Percentiles rank a stretch among this genome's conserved stretches.
Conservation (phyloP, 23 tunicate genomes). For the Trididemnum clinides region DNA sequence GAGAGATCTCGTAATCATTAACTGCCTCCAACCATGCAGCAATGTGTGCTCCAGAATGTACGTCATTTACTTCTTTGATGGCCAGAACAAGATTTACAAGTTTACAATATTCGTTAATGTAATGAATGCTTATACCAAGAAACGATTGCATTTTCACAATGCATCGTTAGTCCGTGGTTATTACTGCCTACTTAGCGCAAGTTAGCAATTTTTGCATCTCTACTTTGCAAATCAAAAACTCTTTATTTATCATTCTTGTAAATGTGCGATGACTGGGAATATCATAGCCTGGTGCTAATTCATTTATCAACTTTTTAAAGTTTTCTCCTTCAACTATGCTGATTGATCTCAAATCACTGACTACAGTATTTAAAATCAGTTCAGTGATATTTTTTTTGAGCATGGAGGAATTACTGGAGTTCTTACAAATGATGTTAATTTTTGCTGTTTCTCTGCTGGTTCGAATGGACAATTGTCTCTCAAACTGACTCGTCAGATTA, state of each 20-base stretch:
- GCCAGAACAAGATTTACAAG: slow-evolving; percentile 35
- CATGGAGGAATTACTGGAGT: slow-evolving; percentile 23
- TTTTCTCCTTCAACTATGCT: slow-evolving; percentile 18
- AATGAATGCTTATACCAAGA: slow-evolving; percentile 41
- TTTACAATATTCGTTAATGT: slow-evolving; percentile 17
- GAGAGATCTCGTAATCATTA: slow-evolving; percentile 33
- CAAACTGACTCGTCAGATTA: background rate
- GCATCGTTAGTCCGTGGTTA: slow-evolving; percentile 41
- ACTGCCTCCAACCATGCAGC: slow-evolving; percentile 40
- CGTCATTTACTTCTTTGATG: slow-evolving; percentile 52
- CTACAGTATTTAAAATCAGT: slow-evolving; percentile 3
- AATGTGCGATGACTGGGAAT: background rate
- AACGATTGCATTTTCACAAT: slow-evolving; percentile 36
- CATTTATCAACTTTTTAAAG: slow-evolving; percentile 4
- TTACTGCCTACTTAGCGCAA: slow-evolving; percentile 15
- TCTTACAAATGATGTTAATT: slow-evolving; percentile 33
- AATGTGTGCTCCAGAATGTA: slow-evolving; percentile 21
- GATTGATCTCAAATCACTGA: slow-evolving; percentile 11
- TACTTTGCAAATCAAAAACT: slow-evolving; percentile 5
- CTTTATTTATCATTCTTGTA: slow-evolving; percentile 6
- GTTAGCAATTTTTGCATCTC: background rate
- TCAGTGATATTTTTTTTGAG: slow-evolving; percentile 18
- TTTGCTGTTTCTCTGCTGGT: slow-evolving; percentile 20
- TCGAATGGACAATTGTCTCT: background rate
- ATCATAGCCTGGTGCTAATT: slow-evolving; percentile 25